These are phyloP conservation scores for Isoperla grammatica DNA, from an alignment of 2,888 invertebrate species.

Conservation along the genomic window DNA sequence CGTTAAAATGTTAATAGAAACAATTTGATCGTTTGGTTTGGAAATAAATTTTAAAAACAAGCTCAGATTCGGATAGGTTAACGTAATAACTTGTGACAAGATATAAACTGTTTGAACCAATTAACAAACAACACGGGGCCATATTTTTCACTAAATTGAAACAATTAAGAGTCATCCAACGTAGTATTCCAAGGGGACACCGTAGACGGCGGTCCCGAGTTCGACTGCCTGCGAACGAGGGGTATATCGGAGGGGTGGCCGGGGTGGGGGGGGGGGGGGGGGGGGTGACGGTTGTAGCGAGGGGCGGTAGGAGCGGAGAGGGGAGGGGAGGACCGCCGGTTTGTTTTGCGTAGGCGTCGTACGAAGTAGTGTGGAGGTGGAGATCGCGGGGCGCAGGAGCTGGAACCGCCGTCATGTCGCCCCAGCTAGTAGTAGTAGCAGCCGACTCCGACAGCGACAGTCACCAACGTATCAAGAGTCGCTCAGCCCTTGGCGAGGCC, in stretches of 20 bases:
- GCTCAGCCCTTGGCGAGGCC: not conserved
- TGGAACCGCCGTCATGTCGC: not conserved
- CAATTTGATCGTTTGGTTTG: too few species aligned
- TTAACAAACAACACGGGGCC: too few species aligned
- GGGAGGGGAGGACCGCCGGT: not conserved
- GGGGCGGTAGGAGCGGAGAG: not conserved
- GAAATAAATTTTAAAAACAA: too few species aligned
- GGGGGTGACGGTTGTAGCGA: not conserved
- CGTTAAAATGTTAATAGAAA: too few species aligned
- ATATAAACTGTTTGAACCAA: too few species aligned
- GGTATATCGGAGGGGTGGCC: not conserved
- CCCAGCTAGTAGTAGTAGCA: not conserved
- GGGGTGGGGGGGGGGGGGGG: not conserved
- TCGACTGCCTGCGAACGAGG: too few species aligned
- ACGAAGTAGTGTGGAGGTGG: constrained; percentile 18
- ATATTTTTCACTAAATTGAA: too few species aligned
- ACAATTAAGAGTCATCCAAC: too few species aligned
- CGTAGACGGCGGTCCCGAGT: too few species aligned
- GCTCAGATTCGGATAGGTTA: too few species aligned
- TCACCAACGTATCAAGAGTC: not conserved
- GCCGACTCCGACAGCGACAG: not conserved
- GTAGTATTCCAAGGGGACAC: too few species aligned
- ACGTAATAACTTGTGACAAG: too few species aligned
- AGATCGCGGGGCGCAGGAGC: constrained; percentile 21
- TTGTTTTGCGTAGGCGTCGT: constrained; percentile 21